phyloP scores from a whole-genome alignment of 2,888 invertebrate species.

The Drosophila niveifrons region DNA sequence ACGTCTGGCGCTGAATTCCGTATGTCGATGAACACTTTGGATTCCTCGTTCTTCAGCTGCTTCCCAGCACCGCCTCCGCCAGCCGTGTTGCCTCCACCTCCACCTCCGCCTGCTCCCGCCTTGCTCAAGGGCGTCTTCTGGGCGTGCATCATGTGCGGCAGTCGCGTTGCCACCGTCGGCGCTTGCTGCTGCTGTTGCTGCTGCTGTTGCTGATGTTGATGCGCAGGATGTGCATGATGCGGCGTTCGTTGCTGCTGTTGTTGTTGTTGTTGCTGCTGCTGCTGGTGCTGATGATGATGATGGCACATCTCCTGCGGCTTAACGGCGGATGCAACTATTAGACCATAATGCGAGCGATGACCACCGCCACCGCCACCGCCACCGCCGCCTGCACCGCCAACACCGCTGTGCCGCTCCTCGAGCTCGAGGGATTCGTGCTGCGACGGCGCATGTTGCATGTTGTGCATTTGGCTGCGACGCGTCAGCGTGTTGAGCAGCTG shows the following conservation, averaged over 20 bases:
- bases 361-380: constrained; percentile 14
- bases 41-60: constrained; percentile 81
- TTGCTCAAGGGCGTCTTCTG: constrained; percentile 28
- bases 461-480: constrained; percentile 70
- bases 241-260: constrained; percentile 65
- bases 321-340: constrained; percentile 59
- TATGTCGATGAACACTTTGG: constrained; percentile 92
- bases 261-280: constrained; percentile 81
- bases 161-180: constrained; percentile 62
- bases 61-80: constrained; percentile 35
- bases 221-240: constrained; percentile 66
- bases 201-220: constrained; percentile 83
- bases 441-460: constrained; percentile 58
- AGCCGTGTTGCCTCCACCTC: constrained; percentile 1
- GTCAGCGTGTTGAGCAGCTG: constrained; percentile 64
- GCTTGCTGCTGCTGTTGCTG: constrained; percentile 58
- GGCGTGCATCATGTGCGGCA: constrained; percentile 51
- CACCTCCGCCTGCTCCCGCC: constrained; percentile 18
- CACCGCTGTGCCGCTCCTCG: constrained; percentile 79
- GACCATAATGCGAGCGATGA: constrained; percentile 68
- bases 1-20: constrained; percentile 96
- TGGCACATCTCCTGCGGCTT: constrained; percentile 80
- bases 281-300: constrained; percentile 84
- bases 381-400: not conserved
- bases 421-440: constrained; percentile 81